phyloP scores from a whole-genome alignment of 2,888 invertebrate species.

The Lasius fuliginosus region DNA sequence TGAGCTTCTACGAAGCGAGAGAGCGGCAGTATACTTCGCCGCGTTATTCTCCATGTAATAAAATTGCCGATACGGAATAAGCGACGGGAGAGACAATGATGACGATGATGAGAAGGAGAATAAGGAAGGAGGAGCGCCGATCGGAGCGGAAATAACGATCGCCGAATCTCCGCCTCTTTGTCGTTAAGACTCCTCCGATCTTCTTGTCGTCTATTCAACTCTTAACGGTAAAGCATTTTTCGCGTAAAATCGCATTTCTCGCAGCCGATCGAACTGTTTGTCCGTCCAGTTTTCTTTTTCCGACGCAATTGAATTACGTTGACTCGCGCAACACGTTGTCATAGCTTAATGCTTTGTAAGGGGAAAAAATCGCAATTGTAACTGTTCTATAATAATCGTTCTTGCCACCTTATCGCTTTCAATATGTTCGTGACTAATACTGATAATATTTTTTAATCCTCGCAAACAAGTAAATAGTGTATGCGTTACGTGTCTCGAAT shows the following conservation, averaged over 20 bases:
- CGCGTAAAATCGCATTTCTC: slow-evolving; percentile 30
- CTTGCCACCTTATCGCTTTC: slow-evolving; percentile 24
- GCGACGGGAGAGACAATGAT: not conserved
- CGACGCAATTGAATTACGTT: slow-evolving; percentile 1
- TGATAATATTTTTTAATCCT: slow-evolving; percentile 35
- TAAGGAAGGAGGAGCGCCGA: slow-evolving; percentile 1
- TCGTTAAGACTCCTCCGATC: slow-evolving; percentile 38
- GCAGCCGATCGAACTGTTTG: not conserved
- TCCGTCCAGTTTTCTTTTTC: not conserved
- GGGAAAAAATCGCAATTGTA: slow-evolving; percentile 36
- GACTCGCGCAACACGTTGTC: slow-evolving; percentile 23
- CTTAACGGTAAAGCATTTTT: slow-evolving; percentile 39
- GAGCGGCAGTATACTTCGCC: not conserved
- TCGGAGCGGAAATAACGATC: slow-evolving; percentile 50
- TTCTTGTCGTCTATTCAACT: slow-evolving; percentile 3
- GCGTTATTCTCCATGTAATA: not conserved
- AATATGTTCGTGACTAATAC: slow-evolving; percentile 39
- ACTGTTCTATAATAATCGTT: not conserved
- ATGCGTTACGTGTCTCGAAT: slow-evolving; percentile 11
- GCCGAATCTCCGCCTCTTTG: slow-evolving; percentile 51
- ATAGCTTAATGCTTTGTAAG: slow-evolving; percentile 9
- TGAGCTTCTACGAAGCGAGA: slow-evolving; percentile 24
- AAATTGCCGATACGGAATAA: slow-evolving; percentile 35
- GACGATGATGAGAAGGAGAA: not conserved
- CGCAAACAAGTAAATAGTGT: not conserved